These are phyloP conservation scores for Stenolophus ochropezus DNA, from an alignment of 2,888 invertebrate species.

Conservation along the genomic window DNA sequence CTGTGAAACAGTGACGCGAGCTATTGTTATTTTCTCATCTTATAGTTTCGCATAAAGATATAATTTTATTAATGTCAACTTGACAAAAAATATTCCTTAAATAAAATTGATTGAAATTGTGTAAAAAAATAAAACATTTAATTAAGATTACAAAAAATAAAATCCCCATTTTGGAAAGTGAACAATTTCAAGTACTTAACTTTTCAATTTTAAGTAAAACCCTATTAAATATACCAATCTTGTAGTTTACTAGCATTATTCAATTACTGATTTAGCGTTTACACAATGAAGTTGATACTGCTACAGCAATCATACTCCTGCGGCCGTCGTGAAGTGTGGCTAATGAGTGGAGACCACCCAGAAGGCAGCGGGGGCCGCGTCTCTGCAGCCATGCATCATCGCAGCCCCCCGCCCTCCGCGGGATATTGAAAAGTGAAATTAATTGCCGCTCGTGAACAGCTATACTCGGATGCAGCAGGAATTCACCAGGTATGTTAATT, in stretches of 20 bases:
- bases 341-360: conserved; percentile 61
- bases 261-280: background rate
- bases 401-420: conserved; percentile 11
- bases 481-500: conserved; percentile 21
- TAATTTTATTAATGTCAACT: too few relatives aligned
- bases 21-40: too few relatives aligned
- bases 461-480: background rate
- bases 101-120: too few relatives aligned
- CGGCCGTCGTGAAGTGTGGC: conserved; percentile 46
- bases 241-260: background rate
- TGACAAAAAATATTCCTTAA: too few relatives aligned
- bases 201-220: too few relatives aligned
- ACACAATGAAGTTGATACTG: background rate
- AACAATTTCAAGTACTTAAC: too few relatives aligned
- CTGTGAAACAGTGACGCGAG: too few relatives aligned
- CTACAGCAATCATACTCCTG: background rate
- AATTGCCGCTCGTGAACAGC: conserved; percentile 23
- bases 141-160: too few relatives aligned
- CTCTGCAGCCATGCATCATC: conserved; percentile 58
- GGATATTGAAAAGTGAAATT: conserved; percentile 60
- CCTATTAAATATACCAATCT: too few relatives aligned
- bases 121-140: too few relatives aligned
- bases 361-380: conserved; percentile 59
- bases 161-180: too few relatives aligned
- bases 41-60: too few relatives aligned